A percentile compares a stretch with the other conserved stretches of the same genome.
Evolutionary conservation across 1,140 invertebrate species (phyloP).

Genomic region (Drosophila ananassae): DNA sequence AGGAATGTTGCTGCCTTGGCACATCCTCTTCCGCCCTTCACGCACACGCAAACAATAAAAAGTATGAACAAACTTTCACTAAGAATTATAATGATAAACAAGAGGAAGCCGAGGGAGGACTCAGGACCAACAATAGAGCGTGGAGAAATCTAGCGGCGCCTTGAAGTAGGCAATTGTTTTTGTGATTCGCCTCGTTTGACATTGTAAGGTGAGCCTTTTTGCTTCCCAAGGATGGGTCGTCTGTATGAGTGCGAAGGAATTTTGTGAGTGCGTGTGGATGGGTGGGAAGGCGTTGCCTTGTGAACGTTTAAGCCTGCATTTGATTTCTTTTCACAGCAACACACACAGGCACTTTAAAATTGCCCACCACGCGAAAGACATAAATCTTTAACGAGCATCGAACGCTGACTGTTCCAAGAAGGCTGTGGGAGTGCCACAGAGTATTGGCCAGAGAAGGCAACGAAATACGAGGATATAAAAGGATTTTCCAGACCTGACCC

Average conservation of each 20-base stretch:
- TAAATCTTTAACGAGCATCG: conserved; percentile 69
- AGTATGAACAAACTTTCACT: conserved; percentile 39
- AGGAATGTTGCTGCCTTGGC: neutral
- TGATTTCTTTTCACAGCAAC: conserved; percentile 49
- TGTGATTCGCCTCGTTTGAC: conserved; percentile 41
- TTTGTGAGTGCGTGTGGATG: conserved; percentile 8
- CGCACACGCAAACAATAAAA: conserved; percentile 63
- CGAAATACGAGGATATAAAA: neutral
- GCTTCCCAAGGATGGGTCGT: neutral
- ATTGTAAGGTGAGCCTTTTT: conserved; percentile 31
- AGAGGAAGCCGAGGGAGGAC: neutral
- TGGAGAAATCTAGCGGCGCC: conserved; percentile 28
- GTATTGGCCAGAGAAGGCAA: no score
- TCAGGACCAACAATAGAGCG: conserved; percentile 16
- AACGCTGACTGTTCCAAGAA: conserved; percentile 6
- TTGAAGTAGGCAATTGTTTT: conserved; percentile 72
- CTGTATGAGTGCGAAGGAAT: neutral
- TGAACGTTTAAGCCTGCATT: conserved; percentile 38
- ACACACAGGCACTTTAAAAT: conserved; percentile 56
- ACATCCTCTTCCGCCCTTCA: conserved; percentile 24
- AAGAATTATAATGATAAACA: conserved; percentile 67
- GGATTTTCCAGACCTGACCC: neutral
- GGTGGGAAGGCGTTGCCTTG: conserved; percentile 19
- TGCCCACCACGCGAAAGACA: conserved; percentile 47
- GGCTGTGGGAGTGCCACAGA: neutral